A percentile compares a stretch with the other conserved stretches of the same genome.
These are phyloP conservation scores for Noctilio leporinus DNA, from an alignment of 2,113 vertebrate genomes.

Conservation along the genomic window DNA sequence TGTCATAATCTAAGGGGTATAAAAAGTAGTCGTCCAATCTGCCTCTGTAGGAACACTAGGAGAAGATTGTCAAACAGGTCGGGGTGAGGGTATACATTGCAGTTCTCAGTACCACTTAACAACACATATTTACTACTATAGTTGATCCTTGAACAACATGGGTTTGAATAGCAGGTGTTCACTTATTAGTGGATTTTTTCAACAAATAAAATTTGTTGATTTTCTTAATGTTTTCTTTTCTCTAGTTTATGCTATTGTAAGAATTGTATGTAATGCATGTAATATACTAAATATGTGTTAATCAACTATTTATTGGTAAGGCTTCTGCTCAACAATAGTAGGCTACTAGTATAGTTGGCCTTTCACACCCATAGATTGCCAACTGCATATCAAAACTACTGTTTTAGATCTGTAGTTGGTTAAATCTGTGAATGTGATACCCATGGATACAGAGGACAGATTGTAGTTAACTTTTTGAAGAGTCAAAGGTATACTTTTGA, in stretches of 20 bases:
- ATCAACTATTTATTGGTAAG: background rate
- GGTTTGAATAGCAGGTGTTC: background rate
- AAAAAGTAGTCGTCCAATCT: background rate
- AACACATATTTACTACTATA: background rate
- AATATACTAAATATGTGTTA: background rate
- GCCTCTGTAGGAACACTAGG: background rate
- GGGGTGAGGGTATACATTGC: background rate
- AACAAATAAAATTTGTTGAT: background rate
- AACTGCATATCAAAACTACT: background rate
- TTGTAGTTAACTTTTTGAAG: background rate
- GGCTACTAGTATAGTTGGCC: background rate
- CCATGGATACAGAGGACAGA: background rate
- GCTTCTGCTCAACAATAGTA: background rate
- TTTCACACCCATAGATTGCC: background rate
- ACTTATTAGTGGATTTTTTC: background rate
- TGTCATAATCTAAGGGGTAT: background rate
- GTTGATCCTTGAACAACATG: background rate
- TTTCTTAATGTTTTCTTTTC: background rate
- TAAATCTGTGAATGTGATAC: background rate
- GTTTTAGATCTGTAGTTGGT: background rate
- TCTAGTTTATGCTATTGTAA: background rate
- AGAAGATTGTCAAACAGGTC: background rate
- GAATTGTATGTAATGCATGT: background rate
- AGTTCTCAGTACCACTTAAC: background rate
- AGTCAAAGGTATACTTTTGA: background rate